Base-by-base conservation (phyloP, 2,113 vertebrate species). In the Delphinapterus leucas region DNA sequence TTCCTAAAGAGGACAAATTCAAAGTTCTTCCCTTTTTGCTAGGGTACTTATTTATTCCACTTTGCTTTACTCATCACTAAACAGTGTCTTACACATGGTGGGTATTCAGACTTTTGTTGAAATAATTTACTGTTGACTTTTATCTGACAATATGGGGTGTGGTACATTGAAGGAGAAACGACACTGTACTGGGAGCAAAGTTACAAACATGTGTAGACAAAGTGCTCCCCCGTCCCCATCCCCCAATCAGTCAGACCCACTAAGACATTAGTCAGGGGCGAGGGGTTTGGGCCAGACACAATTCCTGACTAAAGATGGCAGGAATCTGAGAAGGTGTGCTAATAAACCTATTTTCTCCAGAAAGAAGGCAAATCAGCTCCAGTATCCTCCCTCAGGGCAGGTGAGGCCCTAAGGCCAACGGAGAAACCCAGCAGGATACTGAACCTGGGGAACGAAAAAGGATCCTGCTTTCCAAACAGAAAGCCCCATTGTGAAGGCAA, bases 1-100 rank as follows among this genome's bases (percentile, higher is more conserved):
- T 55, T 92, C 63, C 76, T 84, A 5, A 94, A 96, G 44, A 93
- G 33, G n/a, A 49, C 31, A 85, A 96, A 87, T 84, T 86, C 41
- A 60, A 58, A 93, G 26, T 84, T 73, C 68, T 44, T 93, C 73
- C 55, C n/a, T 65, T 65, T 94, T 74, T 71, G 55, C 74, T 89
- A n/a, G 82, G 77, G 18, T 55, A 71, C 6, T 38, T 4, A 74
- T 53, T 67, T 92, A 85, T 41, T 87, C 82, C 38, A 83, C 53
- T 90, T 60, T 53, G 58, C 38, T 77, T 84, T 58, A 60, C 77
- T 82, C 70, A 83, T 60, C 28, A 82, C 33, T 90, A 31, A 65
- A 77, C 11, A 61, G 41, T 21, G n/a, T 41, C 86, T 49, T 41
- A 71, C 44, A 87, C 14, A 31, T 14, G 47, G n/a, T 2, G 67